Conservation (phyloP, 2,888 invertebrate species). For the Agrochola macilenta region DNA sequence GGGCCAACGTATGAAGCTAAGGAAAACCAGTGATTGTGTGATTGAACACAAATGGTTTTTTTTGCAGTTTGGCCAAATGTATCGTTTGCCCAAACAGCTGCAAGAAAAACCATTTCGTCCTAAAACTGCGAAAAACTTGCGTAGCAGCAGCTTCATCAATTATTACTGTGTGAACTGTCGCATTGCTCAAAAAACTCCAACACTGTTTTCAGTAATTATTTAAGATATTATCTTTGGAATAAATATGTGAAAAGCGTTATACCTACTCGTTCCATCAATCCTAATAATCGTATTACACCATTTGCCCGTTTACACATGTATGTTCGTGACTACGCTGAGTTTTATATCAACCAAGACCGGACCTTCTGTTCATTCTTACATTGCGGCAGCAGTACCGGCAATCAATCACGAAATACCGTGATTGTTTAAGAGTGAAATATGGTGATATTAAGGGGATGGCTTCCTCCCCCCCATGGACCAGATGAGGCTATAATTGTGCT, state of each 20-base stretch:
- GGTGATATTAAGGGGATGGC: slow-evolving; percentile 64
- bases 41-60: no score
- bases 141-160: no score
- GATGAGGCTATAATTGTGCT: slow-evolving; percentile 66
- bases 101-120: no score
- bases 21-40: no score
- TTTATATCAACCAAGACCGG: neutral
- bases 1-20: no score
- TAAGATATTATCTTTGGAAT: no score
- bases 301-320: neutral
- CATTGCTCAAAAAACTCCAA: no score
- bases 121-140: no score
- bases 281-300: neutral
- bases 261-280: neutral
- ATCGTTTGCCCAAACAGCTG: no score
- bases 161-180: no score
- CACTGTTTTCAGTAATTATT: no score
- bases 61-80: no score
- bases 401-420: slow-evolving; percentile 78
- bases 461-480: slow-evolving; percentile 53
- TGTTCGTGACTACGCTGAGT: neutral
- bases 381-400: slow-evolving; percentile 59
- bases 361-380: slow-evolving; percentile 23
- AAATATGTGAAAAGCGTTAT: neutral
- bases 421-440: slow-evolving; percentile 77